Evolutionary conservation across 2,113 vertebrate genomes (phyloP).

Genomic region (Equus przewalskii): DNA sequence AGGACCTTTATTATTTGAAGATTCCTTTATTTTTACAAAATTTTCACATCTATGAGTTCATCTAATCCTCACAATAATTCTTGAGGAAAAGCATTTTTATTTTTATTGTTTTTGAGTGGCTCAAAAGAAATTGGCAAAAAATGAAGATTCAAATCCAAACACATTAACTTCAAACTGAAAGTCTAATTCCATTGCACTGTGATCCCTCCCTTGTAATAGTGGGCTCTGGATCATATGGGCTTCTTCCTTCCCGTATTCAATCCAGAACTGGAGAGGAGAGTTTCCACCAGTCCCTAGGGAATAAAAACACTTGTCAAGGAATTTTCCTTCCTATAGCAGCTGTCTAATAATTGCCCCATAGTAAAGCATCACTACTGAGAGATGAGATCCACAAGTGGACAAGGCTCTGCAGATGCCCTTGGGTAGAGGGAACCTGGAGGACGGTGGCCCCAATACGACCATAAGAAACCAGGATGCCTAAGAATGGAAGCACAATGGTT

Average conservation of each 20-base stretch:
- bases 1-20: background rate
- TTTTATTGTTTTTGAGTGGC: background rate
- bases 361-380: background rate
- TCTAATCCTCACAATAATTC: background rate
- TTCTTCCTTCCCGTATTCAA: background rate
- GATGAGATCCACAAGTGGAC: too few species aligned
- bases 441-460: too few species aligned
- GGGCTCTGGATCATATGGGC: background rate
- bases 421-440: too few species aligned
- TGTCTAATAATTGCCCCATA: too few species aligned
- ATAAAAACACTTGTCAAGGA: background rate
- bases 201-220: background rate
- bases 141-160: background rate
- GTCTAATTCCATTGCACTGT: background rate
- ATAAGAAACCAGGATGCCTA: too few species aligned
- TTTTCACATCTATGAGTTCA: background rate
- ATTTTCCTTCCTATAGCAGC: background rate
- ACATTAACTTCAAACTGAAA: background rate
- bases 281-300: background rate
- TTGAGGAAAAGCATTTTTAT: background rate
- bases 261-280: background rate
- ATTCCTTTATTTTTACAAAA: constrained; percentile 1
- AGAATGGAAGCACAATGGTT: too few species aligned
- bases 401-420: too few species aligned
- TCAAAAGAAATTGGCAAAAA: background rate